Evolutionary conservation across 1,140 invertebrate species (phyloP).

Genomic region (Heliconius eleuchia): DNA sequence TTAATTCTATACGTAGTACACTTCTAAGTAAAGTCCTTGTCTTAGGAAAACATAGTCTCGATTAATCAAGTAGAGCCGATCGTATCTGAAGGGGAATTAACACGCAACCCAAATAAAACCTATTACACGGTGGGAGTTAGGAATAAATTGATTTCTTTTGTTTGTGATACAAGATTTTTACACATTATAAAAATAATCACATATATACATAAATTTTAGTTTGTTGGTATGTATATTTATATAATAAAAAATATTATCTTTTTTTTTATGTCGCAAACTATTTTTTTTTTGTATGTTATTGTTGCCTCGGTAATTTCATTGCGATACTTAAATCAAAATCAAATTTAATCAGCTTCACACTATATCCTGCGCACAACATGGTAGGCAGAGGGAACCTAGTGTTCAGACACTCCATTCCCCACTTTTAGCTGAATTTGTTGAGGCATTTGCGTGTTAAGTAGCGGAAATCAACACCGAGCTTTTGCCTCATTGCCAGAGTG

Average conservation of each 20-base stretch:
- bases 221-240: background rate
- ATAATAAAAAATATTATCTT: background rate
- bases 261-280: background rate
- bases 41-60: conserved; percentile 40
- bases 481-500: too few relatives aligned
- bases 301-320: too few relatives aligned
- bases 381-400: too few relatives aligned
- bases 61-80: conserved; percentile 52
- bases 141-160: conserved; percentile 32
- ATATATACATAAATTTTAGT: background rate
- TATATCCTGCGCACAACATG: too few relatives aligned
- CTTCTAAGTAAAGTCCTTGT: conserved; percentile 20
- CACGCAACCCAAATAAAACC: conserved; percentile 44
- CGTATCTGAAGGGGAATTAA: conserved; percentile 44
- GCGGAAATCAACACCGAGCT: too few relatives aligned
- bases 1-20: background rate
- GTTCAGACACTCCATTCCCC: too few relatives aligned
- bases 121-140: conserved; percentile 33
- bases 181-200: background rate
- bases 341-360: too few relatives aligned
- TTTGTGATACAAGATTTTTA: conserved; percentile 4
- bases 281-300: too few relatives aligned
- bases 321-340: too few relatives aligned
- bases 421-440: too few relatives aligned
- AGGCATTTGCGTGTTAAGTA: too few relatives aligned